These are phyloP conservation scores for Apis cerana DNA, from an alignment of 1,140 invertebrate genomes.

Conservation along the genomic window DNA sequence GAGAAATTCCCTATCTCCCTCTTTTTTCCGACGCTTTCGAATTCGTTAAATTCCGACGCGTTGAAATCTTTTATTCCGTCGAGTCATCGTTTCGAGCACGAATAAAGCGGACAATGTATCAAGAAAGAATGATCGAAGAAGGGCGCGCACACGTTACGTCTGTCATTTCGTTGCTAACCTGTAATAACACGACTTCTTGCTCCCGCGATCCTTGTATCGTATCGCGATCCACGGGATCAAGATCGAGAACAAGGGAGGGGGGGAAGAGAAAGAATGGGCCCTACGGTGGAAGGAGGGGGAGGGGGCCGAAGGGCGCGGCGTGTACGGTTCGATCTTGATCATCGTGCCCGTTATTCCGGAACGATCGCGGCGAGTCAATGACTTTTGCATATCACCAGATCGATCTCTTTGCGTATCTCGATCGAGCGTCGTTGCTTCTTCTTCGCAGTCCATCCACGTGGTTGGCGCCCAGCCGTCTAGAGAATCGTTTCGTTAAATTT, in stretches of 20 bases:
- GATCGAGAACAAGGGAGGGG: background rate
- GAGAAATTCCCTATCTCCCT: too few species aligned
- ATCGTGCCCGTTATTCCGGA: constrained; percentile 48
- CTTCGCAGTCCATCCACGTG: constrained; percentile 21
- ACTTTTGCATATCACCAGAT: constrained; percentile 57
- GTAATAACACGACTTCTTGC: constrained; percentile 47
- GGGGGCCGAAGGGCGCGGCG: constrained; percentile 22
- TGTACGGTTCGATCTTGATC: constrained; percentile 48
- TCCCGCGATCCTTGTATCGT: constrained; percentile 35
- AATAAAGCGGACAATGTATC: background rate
- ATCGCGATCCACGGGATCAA: constrained; percentile 39
- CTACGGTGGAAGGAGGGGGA: background rate
- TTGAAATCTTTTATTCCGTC: too few species aligned
- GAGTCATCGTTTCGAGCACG: background rate
- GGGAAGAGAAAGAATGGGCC: constrained; percentile 10
- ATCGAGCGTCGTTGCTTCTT: background rate
- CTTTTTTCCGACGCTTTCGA: too few species aligned
- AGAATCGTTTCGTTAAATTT: constrained; percentile 17
- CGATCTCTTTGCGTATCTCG: constrained; percentile 28
- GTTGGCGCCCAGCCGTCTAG: constrained; percentile 40
- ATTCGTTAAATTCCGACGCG: too few species aligned
- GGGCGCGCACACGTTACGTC: constrained; percentile 27
- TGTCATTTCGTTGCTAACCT: constrained; percentile 43
- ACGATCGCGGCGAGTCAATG: constrained; percentile 54
- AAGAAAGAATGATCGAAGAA: background rate